Evolutionary conservation across 2,113 vertebrate species (phyloP), one percentile per base, ranked within the genome.

Genomic region (Bufo gargarizans): DNA sequence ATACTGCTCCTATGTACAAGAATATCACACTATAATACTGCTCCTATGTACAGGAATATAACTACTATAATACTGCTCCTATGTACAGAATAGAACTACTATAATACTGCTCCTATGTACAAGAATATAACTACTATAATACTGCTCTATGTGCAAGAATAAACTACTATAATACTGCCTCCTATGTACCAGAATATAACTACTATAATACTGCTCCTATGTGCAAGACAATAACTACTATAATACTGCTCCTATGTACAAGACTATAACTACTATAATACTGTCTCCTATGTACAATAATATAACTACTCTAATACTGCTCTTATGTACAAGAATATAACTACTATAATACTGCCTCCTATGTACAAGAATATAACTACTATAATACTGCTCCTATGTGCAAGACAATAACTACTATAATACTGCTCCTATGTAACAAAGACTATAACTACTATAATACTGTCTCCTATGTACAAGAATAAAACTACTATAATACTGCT

Each of bases 391-490:
- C 63, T n/a, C 19, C 63, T 65, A 65, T 65, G 10, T 65, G n/a
- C 63, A 65, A n/a, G 63, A 65, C n/a, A n/a, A 65, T 61, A 65
- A n/a, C 56, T 58, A 58, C 56, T 58, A 14, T 58, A 58, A 58
- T 61, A 61, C 59, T 61, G 14, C 59, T 6, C 63, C 63, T 67
- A 67, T 67, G 6, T 67, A 67, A n/a, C n/a, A 20, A 67, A 67
- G 63, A 67, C 22, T 67, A 67, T n/a, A 67, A 67, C 63, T 67
- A 67, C 63, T 67, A 67, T 67, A 67, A 67, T 67, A 67, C 63
- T 67, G 20, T n/a, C 20, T 10, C 67, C 22, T 69, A 33, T 69
- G 4, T 69, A 69, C 67, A 69, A 69, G 67, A 69, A 33, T 65
- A n/a, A n/a, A 65, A 65, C 63, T 65, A 61, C 59, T 61, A 61